phyloP scores from a whole-genome alignment of 1,140 invertebrate genomes.

The Oncopodura yosiiana region DNA sequence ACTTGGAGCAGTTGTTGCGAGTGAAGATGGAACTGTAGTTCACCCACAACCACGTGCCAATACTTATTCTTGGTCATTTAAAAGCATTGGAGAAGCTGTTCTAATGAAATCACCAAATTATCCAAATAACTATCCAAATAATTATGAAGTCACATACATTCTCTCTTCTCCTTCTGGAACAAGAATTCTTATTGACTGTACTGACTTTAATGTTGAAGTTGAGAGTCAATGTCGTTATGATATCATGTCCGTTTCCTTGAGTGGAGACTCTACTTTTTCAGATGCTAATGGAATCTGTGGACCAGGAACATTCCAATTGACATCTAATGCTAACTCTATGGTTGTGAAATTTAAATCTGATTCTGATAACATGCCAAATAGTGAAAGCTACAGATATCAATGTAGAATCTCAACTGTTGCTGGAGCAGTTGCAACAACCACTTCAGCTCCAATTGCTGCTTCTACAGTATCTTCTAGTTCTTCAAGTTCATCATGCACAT shows the following conservation, averaged over 20 bases:
- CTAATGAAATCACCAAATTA: constrained; percentile 12
- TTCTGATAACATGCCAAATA: not conserved
- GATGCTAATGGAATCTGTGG: constrained; percentile 14
- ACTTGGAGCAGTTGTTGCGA: too few species aligned
- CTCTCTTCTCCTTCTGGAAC: constrained; percentile 16
- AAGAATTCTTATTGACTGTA: constrained; percentile 9
- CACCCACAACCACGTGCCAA: too few species aligned
- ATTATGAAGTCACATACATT: constrained; percentile 5
- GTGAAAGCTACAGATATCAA: constrained; percentile 10
- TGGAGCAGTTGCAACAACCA: not conserved
- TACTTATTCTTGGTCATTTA: too few species aligned
- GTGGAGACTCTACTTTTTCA: constrained; percentile 7
- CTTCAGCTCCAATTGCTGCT: not conserved
- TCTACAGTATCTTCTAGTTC: not conserved
- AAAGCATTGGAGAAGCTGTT: too few species aligned
- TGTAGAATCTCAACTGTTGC: not conserved
- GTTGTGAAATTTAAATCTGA: constrained; percentile 7
- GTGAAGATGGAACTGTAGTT: too few species aligned
- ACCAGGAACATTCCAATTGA: not conserved
- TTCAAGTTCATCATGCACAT: not conserved
- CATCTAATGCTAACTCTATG: constrained; percentile 9
- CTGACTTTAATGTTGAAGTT: constrained; percentile 22
- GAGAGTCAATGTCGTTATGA: constrained; percentile 9
- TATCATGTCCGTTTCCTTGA: constrained; percentile 2
- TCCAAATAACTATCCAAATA: constrained; percentile 12